Evolutionary conservation across 2,888 invertebrate species (phyloP), one percentile per base, ranked within the genome.

Genomic region (Drosophila mercatorum): DNA sequence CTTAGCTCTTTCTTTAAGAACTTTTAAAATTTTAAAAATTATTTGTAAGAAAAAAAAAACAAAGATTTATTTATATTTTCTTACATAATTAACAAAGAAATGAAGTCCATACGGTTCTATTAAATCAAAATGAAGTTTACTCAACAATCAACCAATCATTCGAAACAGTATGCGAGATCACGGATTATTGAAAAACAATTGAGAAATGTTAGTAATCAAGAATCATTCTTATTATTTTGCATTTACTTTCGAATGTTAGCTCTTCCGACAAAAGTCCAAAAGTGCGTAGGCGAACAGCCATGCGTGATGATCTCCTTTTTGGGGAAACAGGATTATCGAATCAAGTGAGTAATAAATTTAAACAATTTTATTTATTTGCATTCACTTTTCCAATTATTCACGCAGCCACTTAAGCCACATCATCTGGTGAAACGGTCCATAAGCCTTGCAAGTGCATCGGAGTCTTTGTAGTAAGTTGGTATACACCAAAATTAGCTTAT

Each of bases 241-340:
- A 53, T 53, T 49, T 67, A n/a, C 63, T 17, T 69, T 41, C 66
- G 8, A 52, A 64, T 61, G 5, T 58, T 46, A 83, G 83, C 43
- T 68, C 66, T 22, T 57, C 68, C 52, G 82, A 83, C 10, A 84
- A 81, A 44, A 77, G 71, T 64, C 65, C 75, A 31, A 96, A 96
- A 93, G 94, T 95, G 40, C 93, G 96, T 52, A 92, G 95, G 83
- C 93, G 95, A 74, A 95, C 95, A 7, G 94, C 95, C 7, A 94
- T 94, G 63, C 95, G 96, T 0, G 95, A 95, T 78, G 96, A 97
- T 90, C 93, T 97, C 75, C 93, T 96, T 44, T 96, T 95, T 87
- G 95, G 95, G 41, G 77, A 78, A 56, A 49, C 61, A 10, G 67
- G 43, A 40, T 64, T 46, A 52, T 44, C 63, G 17, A 71, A 52